Percentiles rank a stretch among this genome's conserved stretches.
These are phyloP conservation scores for Malacoraja senta DNA, from an alignment of 2,797 vertebrate genomes.

Conservation along the genomic window DNA sequence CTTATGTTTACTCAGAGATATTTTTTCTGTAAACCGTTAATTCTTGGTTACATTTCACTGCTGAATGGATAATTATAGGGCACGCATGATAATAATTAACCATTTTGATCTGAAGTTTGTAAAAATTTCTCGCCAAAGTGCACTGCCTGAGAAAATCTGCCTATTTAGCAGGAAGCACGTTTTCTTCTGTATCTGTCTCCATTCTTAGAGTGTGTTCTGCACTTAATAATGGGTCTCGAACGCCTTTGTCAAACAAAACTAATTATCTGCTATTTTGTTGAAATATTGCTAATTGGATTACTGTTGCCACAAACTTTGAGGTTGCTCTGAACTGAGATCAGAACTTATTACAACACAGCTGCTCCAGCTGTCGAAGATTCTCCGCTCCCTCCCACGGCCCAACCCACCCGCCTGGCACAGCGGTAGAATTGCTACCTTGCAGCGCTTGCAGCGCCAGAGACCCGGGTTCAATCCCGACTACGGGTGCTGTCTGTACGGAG, in stretches of 20 bases:
- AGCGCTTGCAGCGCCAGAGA: no score
- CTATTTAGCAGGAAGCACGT: neutral
- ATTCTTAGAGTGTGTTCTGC: neutral
- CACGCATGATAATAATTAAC: constrained; percentile 9
- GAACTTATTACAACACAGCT: neutral
- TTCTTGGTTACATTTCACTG: neutral
- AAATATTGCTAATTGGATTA: neutral
- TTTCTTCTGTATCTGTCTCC: neutral
- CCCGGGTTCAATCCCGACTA: no score
- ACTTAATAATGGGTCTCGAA: neutral
- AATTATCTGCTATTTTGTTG: neutral
- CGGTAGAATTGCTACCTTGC: no score
- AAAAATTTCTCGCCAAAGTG: constrained; percentile 25
- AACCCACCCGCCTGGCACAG: no score
- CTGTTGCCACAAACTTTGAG: neutral
- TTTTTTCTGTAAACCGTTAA: constrained; percentile 2
- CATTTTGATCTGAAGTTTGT: constrained; percentile 32
- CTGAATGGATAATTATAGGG: constrained; percentile 31
- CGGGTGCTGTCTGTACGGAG: no score
- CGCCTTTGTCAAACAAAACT: neutral
- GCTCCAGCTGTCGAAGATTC: neutral
- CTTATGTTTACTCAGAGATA: neutral
- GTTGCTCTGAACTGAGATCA: neutral
- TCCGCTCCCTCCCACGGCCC: neutral
- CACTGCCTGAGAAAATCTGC: neutral